A percentile compares a stretch with the other conserved stretches of the same genome.
Evolutionary conservation across 2,888 invertebrate genomes (phyloP).

Genomic region (Conops quadrifasciatus): DNA sequence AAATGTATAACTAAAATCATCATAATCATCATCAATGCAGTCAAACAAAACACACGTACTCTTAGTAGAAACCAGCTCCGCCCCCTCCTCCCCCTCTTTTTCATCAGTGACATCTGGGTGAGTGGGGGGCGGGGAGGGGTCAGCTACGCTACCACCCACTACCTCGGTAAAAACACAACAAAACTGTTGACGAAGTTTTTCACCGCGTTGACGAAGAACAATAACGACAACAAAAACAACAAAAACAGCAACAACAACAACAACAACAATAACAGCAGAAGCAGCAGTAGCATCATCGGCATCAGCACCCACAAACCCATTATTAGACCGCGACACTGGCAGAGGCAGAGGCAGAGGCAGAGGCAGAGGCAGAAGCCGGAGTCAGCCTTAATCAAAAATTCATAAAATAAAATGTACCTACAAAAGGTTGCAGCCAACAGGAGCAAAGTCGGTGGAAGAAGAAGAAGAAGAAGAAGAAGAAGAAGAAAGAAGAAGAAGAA

Average conservation of each 20-base stretch:
- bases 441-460: background rate
- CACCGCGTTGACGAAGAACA: conserved; percentile 34
- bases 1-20: too few species aligned
- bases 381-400: too few species aligned
- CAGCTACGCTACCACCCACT: background rate
- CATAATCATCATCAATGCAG: too few species aligned
- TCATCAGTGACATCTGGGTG: too few species aligned
- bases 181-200: conserved; percentile 30
- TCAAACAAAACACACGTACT: conserved; percentile 1
- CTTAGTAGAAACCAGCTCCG: too few species aligned
- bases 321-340: conserved; percentile 23
- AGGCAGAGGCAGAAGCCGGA: conserved; percentile 24
- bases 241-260: conserved; percentile 10
- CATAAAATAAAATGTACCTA: too few species aligned
- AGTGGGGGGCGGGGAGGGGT: background rate
- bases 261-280: conserved; percentile 7
- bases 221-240: too few species aligned
- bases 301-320: background rate
- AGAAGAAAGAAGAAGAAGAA: background rate
- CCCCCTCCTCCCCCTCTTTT: conserved; percentile 7
- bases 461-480: conserved; percentile 4
- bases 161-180: background rate
- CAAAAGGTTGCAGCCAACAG: too few species aligned
- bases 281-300: background rate
- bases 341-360: conserved; percentile 5